Base-by-base conservation (phyloP, 2,888 invertebrate species). In the Stictocephala bisonia region DNA sequence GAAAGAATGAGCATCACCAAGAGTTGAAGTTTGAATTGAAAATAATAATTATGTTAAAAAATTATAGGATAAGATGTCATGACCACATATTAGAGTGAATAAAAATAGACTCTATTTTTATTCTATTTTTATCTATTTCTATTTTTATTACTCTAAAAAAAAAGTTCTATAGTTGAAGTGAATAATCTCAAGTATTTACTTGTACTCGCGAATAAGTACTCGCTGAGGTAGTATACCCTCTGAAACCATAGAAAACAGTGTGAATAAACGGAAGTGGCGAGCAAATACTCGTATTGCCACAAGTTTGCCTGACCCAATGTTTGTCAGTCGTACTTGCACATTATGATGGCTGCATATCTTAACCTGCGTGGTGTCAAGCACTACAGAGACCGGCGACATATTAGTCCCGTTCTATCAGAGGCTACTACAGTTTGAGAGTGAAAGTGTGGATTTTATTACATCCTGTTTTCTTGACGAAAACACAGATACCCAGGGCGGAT, bases 161-260 rank as follows among this genome's bases (percentile, higher is more conserved):
- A 26, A 56, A 56, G 26, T n/a, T 24, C 56, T 2, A 56, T 26
- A 56, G 26, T 27, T 56, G 56, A 56, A 56, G 56, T 56, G 26
- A 56, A 56, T 56, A 56, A 56, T 26, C n/a, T 15, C 27, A 56
- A 56, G 56, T 56, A 56, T 56, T 56, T 56, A 56, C 56, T 56
- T n/a, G 11, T 56, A 56, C 44, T n/a, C n/a, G n/a, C 44, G 6
- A 24, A 27, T 56, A 56, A 56, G 26, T 56, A 56, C 56, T 56
- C 13, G 26, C 13, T 24, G 26, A 27, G 56, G 11, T 27, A 56
- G 56, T 56, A 56, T 26, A 56, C 56, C 56, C 56, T n/a, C 22
- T 26, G 56, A 26, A 56, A n/a, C n/a, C n/a, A n/a, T n/a, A n/a
- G n/a, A n/a, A n/a, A n/a, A n/a, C n/a, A n/a, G n/a, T n/a, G n/a